A percentile compares a stretch with the other conserved stretches of the same genome.
Conservation (phyloP, 2,888 invertebrate species). For the Drosophila nr. fundita region DNA sequence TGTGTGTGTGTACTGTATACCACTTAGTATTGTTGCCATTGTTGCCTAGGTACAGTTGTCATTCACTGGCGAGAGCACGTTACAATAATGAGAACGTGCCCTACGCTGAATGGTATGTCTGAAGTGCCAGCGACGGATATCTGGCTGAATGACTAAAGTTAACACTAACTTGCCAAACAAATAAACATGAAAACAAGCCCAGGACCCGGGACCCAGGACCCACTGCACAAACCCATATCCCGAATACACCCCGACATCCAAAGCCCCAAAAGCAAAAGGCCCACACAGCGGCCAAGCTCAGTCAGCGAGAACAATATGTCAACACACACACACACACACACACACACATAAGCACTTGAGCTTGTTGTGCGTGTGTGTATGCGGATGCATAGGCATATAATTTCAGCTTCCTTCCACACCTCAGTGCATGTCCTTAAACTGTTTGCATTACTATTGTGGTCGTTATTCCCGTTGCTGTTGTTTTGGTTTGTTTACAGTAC, state of each 20-base stretch:
- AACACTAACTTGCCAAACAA: conserved; percentile 82
- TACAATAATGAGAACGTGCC: conserved; percentile 77
- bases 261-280: conserved; percentile 11
- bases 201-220: neutral
- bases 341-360: conserved; percentile 39
- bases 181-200: conserved; percentile 73
- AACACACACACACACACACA: conserved; percentile 54
- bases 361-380: conserved; percentile 16
- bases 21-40: conserved; percentile 55
- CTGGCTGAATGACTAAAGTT: conserved; percentile 81
- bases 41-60: conserved; percentile 76
- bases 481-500: conserved; percentile 53
- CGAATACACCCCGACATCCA: conserved; percentile 8
- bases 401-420: conserved; percentile 74
- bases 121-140: conserved; percentile 78
- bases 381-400: conserved; percentile 74
- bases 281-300: conserved; percentile 17
- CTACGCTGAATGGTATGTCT: conserved; percentile 51
- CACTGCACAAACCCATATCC: conserved; percentile 8
- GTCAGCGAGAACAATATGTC: conserved; percentile 71
- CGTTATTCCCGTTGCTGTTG: conserved; percentile 40
- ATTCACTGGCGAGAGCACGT: conserved; percentile 73
- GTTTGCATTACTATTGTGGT: conserved; percentile 72
- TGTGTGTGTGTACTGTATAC: conserved; percentile 16
- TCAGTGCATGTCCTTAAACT: conserved; percentile 63